These are phyloP conservation scores for Ostrea edulis DNA, from an alignment of 1,140 invertebrate species.

Conservation along the genomic window DNA sequence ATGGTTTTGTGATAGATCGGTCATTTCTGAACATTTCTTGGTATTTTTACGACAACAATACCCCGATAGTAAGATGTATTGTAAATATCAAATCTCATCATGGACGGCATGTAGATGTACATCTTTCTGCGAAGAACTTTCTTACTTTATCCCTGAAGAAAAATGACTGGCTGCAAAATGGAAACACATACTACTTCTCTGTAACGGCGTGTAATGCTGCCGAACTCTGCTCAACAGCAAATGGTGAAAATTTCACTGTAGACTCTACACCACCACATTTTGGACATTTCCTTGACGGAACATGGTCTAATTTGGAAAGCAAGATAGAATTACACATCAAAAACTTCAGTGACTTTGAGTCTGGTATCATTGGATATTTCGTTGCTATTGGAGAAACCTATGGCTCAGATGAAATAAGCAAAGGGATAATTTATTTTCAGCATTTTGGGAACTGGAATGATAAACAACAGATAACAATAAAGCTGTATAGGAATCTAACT, in stretches of 20 bases:
- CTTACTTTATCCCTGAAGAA: constrained; percentile 42
- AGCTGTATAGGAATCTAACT: constrained; percentile 16
- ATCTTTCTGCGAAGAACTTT: constrained; percentile 41
- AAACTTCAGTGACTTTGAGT: constrained; percentile 64
- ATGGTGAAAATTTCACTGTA: constrained; percentile 51
- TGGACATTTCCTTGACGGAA: constrained; percentile 60
- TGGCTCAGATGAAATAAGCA: constrained; percentile 56
- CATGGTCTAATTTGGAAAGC: constrained; percentile 47
- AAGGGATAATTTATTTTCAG: background rate
- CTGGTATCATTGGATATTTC: constrained; percentile 54
- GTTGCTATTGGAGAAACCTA: constrained; percentile 57
- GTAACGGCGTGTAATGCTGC: constrained; percentile 68
- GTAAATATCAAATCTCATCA: constrained; percentile 57
- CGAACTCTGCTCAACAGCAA: constrained; percentile 57
- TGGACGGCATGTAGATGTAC: constrained; percentile 50
- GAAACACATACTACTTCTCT: constrained; percentile 58
- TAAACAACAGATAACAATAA: constrained; percentile 20
- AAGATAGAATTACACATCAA: constrained; percentile 54
- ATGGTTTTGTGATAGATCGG: constrained; percentile 54
- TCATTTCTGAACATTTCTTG: constrained; percentile 60
- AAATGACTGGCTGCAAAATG: constrained; percentile 55
- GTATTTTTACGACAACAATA: constrained; percentile 65
- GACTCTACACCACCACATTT: constrained; percentile 64
- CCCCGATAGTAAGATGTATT: constrained; percentile 59
- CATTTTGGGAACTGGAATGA: constrained; percentile 19